Evolutionary conservation across 2,113 vertebrate species (phyloP).

Genomic region (Damaliscus lunatus): DNA sequence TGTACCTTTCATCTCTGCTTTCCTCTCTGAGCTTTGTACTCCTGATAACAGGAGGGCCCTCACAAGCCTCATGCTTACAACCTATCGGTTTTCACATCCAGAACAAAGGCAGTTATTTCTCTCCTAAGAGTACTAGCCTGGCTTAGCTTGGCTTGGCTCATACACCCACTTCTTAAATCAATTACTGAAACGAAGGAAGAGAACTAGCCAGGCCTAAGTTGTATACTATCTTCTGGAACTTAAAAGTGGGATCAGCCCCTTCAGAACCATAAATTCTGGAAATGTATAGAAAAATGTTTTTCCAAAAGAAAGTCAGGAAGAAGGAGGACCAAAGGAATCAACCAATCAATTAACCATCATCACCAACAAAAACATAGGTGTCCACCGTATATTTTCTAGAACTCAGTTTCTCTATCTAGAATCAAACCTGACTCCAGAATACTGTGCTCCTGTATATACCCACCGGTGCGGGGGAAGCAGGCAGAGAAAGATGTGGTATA

Average conservation of each 20-base stretch:
- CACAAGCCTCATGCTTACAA: background rate
- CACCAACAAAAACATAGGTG: background rate
- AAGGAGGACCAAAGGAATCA: background rate
- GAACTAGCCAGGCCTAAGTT: background rate
- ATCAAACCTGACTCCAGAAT: background rate
- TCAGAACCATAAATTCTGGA: background rate
- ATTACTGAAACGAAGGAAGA: background rate
- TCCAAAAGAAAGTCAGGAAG: background rate
- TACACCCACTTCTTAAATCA: background rate
- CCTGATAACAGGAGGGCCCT: background rate
- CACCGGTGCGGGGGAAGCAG: background rate
- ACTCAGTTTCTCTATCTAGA: background rate
- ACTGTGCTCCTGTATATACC: background rate
- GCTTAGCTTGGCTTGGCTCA: background rate
- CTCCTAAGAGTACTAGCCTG: background rate
- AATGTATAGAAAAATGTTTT: background rate
- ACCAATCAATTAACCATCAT: background rate
- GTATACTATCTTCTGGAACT: background rate
- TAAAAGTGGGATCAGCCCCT: background rate
- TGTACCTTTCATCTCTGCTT: background rate
- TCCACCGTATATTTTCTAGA: background rate
- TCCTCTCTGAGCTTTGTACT: background rate
- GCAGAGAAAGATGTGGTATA: background rate
- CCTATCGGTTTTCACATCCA: background rate
- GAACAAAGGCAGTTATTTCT: background rate